Evolutionary conservation across 2,888 invertebrate genomes (phyloP), one percentile per base, ranked within the genome.

Genomic region (Pardosa pseudoannulata): DNA sequence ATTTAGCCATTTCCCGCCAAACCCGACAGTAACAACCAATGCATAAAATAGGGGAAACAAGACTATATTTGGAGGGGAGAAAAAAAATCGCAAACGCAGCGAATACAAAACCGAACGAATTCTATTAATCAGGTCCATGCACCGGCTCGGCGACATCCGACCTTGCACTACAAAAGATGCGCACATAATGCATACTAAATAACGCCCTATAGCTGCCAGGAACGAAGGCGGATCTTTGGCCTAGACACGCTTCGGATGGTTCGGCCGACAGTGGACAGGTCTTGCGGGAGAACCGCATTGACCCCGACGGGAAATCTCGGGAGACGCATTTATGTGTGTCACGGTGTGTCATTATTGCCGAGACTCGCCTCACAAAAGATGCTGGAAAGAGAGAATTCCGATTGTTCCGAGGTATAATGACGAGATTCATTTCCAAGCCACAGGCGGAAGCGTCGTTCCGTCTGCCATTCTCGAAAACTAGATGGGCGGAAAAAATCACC

Each of bases 171-270:
- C 23, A 56, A 56, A 56, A 56, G 9, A 46, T 9, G 16, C 2
- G 23, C 1, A 56, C 23, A 56, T 56, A 56, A 56, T 56, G 23
- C 19, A 56, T 56, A 56, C 56, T 56, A 56, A 56, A 56, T 23
- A 23, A 56, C 56, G 56, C 56, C 56, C 56, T 16, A 56, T 23
- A 56, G 19, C 56, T 56, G 56, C 23, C n/a, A 56, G 56, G 23
- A 23, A 16, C 3, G 3, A 19, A 23, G 23, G 56, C 56, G 56
- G 56, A 56, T 56, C 56, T 56, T 56, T 56, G 56, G 56, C 56
- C 56, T 56, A 56, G 56, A 56, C 56, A 56, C 56, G 56, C 56
- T 56, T 56, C 56, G 23, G 56, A 23, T 56, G 19, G 23, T 16
- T 6, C 19, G 19, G 2, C 56, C 23, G 23, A 23, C n/a, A 16